Conservation (phyloP, 1,140 invertebrate genomes). For the Musca domestica region DNA sequence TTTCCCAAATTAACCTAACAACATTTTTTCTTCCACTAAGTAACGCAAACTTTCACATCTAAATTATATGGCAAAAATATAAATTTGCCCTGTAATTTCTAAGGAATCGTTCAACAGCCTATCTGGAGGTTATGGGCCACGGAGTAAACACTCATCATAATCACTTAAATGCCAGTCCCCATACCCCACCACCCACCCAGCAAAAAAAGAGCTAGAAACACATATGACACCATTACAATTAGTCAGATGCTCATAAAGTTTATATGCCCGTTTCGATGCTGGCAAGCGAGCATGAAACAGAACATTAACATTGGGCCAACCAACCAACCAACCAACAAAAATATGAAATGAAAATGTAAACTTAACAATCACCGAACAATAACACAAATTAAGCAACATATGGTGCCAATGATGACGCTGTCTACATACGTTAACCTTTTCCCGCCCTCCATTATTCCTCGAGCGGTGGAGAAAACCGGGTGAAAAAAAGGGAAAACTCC, state of each 20-base stretch:
- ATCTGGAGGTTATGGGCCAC: no score
- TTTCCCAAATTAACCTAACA: no score
- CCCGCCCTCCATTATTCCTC: background rate
- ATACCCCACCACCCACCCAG: no score
- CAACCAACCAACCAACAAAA: background rate
- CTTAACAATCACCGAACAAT: constrained; percentile 41
- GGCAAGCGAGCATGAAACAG: background rate
- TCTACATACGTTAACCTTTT: background rate
- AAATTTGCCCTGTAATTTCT: no score
- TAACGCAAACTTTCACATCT: no score
- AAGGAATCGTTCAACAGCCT: no score
- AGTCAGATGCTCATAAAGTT: background rate
- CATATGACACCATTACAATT: constrained; percentile 22
- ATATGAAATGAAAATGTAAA: constrained; percentile 3
- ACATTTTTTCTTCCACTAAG: no score
- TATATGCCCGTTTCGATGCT: background rate
- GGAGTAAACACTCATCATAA: constrained; percentile 6
- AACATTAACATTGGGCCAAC: no score
- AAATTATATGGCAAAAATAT: no score
- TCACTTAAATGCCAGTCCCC: background rate
- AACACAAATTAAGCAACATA: constrained; percentile 54
- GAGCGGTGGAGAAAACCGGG: background rate
- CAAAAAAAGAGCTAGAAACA: background rate
- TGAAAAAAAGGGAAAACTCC: background rate
- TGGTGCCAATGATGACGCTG: constrained; percentile 52